phyloP scores from a whole-genome alignment of 1,140 invertebrate species.

The Drosophila teissieri region DNA sequence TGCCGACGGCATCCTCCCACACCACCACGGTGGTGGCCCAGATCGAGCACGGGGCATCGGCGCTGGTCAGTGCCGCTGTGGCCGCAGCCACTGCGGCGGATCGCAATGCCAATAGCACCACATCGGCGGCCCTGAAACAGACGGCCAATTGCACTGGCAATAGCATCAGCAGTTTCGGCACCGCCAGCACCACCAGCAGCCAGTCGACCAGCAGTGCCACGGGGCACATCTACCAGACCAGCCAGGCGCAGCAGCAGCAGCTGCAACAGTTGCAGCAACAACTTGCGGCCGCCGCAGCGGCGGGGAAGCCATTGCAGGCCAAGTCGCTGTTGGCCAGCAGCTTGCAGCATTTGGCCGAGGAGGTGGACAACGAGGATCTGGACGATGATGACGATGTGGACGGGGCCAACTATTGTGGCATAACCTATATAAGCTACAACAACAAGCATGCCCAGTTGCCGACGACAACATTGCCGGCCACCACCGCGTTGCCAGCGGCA shows the following conservation, averaged over 20 bases:
- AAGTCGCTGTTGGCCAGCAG: slow-evolving; percentile 74
- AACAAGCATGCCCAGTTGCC: slow-evolving; percentile 81
- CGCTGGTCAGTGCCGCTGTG: slow-evolving; percentile 62
- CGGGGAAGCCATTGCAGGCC: slow-evolving; percentile 68
- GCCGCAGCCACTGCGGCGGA: slow-evolving; percentile 63
- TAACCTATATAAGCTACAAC: slow-evolving; percentile 81
- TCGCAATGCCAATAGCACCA: slow-evolving; percentile 65
- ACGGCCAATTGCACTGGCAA: slow-evolving; percentile 4
- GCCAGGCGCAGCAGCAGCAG: slow-evolving; percentile 76
- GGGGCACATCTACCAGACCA: slow-evolving; percentile 71
- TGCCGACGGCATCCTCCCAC: slow-evolving; percentile 41
- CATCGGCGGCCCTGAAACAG: slow-evolving; percentile 61
- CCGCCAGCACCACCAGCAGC: slow-evolving; percentile 15
- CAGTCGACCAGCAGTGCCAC: slow-evolving; percentile 51
- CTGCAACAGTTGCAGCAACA: slow-evolving; percentile 71
- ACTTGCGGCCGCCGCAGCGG: slow-evolving; percentile 66
- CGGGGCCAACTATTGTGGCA: slow-evolving; percentile 79
- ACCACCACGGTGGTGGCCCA: slow-evolving; percentile 44
- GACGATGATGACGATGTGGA: slow-evolving; percentile 76
- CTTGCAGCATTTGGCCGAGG: slow-evolving; percentile 79
- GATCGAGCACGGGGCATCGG: slow-evolving; percentile 42
- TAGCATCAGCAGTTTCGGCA: not conserved
- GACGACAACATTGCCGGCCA: slow-evolving; percentile 68
- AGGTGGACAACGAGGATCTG: slow-evolving; percentile 77
- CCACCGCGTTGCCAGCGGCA: slow-evolving; percentile 64